phyloP scores from a whole-genome alignment of 1,140 invertebrate species.

The Triops cancriformis region DNA sequence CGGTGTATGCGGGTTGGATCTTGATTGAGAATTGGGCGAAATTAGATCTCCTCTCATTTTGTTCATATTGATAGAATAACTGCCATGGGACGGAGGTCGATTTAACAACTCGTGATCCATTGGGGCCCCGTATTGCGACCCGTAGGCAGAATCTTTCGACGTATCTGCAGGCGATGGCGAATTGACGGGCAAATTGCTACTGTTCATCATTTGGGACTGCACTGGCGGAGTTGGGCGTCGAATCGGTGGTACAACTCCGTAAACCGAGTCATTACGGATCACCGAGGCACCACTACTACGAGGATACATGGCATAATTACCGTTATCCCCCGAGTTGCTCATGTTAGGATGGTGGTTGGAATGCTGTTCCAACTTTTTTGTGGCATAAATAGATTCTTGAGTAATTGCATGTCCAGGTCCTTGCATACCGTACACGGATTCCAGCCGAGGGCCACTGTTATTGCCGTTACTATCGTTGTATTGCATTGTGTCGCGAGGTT shows the following conservation, averaged over 20 bases:
- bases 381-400: background rate
- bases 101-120: conserved; percentile 14
- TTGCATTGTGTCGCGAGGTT: background rate
- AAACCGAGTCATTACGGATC: conserved; percentile 8
- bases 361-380: background rate
- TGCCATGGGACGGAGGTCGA: conserved; percentile 4
- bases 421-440: background rate
- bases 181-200: background rate
- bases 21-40: conserved; percentile 17
- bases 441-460: background rate
- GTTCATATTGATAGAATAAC: conserved; percentile 3
- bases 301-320: conserved; percentile 5
- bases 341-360: background rate
- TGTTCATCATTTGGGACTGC: conserved; percentile 6
- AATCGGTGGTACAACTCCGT: conserved; percentile 1
- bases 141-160: conserved; percentile 25
- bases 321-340: background rate
- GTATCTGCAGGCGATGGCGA: conserved; percentile 20
- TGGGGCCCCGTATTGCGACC: conserved; percentile 3
- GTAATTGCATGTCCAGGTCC: background rate
- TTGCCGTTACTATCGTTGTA: background rate
- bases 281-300: background rate
- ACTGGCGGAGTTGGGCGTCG: background rate
- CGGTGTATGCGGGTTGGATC: background rate
- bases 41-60: conserved; percentile 23